phyloP scores from a whole-genome alignment of 2,797 vertebrate species.

The Sardinella longiceps region DNA sequence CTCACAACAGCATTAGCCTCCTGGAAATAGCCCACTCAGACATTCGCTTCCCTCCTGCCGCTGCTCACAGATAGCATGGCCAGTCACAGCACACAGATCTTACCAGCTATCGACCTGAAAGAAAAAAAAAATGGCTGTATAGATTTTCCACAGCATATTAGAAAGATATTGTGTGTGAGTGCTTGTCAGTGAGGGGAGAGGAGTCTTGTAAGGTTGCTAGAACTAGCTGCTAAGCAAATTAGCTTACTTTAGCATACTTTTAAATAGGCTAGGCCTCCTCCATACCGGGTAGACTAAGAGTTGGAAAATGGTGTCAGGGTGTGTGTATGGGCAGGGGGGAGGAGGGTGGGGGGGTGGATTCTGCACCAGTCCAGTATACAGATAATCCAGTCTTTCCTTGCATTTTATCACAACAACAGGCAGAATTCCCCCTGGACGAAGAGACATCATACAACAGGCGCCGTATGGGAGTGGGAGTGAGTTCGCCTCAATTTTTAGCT shows the following conservation, averaged over 20 bases:
- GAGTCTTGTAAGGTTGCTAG: background rate
- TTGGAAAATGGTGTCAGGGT: background rate
- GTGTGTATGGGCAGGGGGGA: too few species aligned
- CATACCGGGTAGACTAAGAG: background rate
- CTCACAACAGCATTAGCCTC: background rate
- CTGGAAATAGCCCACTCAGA: background rate
- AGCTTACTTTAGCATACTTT: background rate
- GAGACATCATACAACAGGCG: background rate
- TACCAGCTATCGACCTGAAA: background rate
- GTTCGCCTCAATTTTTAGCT: conserved; percentile 41
- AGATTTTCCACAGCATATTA: background rate
- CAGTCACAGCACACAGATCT: background rate
- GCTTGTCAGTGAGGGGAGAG: background rate
- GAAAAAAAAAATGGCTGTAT: too few species aligned
- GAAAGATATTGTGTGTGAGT: background rate
- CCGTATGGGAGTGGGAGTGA: background rate
- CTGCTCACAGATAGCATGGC: background rate
- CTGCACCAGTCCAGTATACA: background rate
- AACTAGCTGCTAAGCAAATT: background rate
- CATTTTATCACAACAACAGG: background rate
- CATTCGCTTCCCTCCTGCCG: background rate
- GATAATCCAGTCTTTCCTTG: background rate
- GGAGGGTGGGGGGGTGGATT: background rate
- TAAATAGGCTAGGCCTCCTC: background rate
- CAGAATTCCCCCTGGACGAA: background rate